Base-by-base conservation (phyloP, 2,797 vertebrate genomes). In the Gephyroberyx darwinii region DNA sequence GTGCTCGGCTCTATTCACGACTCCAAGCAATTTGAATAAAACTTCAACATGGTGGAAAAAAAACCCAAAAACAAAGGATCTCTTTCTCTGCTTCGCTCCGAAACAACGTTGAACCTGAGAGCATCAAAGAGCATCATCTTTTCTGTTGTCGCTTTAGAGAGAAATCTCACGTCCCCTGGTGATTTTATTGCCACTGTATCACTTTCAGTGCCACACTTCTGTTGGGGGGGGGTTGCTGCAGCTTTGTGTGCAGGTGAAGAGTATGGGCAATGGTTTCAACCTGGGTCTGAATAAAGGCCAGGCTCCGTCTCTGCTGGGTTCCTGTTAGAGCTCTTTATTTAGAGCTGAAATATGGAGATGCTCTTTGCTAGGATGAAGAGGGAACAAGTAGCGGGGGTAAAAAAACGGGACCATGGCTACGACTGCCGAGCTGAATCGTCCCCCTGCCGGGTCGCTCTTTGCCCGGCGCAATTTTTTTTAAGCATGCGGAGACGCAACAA, bases 291-390 rank as follows among this genome's bases (percentile, higher is more conserved):
- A 76, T 57, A 81, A 86, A 81, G 83, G 78, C 78, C 61, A 59
- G 73, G 64, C 82, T 59, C 65, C 10, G 10, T 50, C 86, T 83
- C 89, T 65, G 81, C 73, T 75, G 73, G 83, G 81, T 75, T 74
- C 57, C 31, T 66, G 65, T 76, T 84, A 19, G 47, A 66, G 78
- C 69, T 69, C 85, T 88, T 86, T 90, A 90, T 92, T 88, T 85
- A 78, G 78, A 31, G 76, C 72, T 90, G 86, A 91, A 91, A 91
- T 88, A 91, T 90, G 72, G 85, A 86, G 86, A 79, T 65, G 77
- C 71, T 82, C 81, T 89, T 84, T 86, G 69, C 81, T 64, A 70
- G 69, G 69, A 65, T 45, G 69, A 63, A 79, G 82, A 83, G 53
- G 67, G 75, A 86, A 81, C 77, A 86, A 79, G 86, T 71, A 68